Percentiles rank a stretch among this genome's conserved stretches.
These are phyloP conservation scores for Harpalus rubripes DNA, from an alignment of 2,888 invertebrate species.

Conservation along the genomic window DNA sequence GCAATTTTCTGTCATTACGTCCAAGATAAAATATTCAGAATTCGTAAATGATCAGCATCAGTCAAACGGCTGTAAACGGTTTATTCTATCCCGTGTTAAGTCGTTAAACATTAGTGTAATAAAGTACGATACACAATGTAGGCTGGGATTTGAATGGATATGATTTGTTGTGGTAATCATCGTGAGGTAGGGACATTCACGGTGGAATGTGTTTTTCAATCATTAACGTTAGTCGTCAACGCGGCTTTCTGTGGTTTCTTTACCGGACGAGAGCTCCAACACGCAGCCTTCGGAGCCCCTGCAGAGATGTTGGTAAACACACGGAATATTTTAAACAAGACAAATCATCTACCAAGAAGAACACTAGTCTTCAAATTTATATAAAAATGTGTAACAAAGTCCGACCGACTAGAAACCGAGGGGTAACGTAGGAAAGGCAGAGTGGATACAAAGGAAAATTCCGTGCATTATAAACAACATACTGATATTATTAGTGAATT, in stretches of 20 bases:
- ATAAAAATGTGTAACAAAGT: background rate
- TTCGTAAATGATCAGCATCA: slow-evolving; percentile 47
- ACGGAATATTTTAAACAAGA: slow-evolving; percentile 41
- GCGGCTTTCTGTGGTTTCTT: slow-evolving; percentile 25
- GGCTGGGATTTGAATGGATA: slow-evolving; percentile 31
- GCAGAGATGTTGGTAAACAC: slow-evolving; percentile 40
- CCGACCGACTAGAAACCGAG: background rate
- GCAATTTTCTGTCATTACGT: slow-evolving; percentile 45
- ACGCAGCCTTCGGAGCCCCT: slow-evolving; percentile 13
- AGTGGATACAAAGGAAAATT: no score
- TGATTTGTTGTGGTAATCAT: slow-evolving; percentile 47
- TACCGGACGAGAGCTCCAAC: slow-evolving; percentile 18
- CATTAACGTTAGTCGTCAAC: slow-evolving; percentile 36
- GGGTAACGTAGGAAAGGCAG: no score
- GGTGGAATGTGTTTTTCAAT: slow-evolving; percentile 48
- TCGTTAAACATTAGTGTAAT: slow-evolving; percentile 50
- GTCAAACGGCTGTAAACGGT: slow-evolving; percentile 30
- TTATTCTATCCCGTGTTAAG: slow-evolving; percentile 37
- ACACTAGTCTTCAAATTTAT: no score
- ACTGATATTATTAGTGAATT: no score
- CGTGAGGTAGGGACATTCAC: slow-evolving; percentile 33
- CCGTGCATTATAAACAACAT: no score
- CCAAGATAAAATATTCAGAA: slow-evolving; percentile 40
- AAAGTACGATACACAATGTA: slow-evolving; percentile 35
- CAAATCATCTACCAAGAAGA: background rate